These are phyloP conservation scores for Gymnoscopelus braueri DNA, from an alignment of 2,797 vertebrate genomes.

Conservation along the genomic window DNA sequence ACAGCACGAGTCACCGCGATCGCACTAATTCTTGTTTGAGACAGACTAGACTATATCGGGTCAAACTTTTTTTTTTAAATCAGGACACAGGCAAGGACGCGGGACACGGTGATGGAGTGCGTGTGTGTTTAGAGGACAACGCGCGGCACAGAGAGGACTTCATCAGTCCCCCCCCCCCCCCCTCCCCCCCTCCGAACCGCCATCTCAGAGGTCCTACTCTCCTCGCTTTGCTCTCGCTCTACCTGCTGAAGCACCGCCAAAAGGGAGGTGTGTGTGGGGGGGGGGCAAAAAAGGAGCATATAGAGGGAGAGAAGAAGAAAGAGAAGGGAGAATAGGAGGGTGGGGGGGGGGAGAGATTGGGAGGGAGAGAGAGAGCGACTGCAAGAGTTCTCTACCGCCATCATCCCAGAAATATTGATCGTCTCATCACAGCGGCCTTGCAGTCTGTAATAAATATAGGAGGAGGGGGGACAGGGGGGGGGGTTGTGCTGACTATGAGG, in stretches of 20 bases:
- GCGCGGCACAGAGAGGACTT: constrained; percentile 58
- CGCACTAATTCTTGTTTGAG: constrained; percentile 61
- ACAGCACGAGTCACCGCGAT: constrained; percentile 12
- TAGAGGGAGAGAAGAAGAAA: constrained; percentile 5
- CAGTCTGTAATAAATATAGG: constrained; percentile 80
- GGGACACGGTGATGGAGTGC: constrained; percentile 72
- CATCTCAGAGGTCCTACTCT: constrained; percentile 74
- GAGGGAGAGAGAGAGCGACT: constrained; percentile 43
- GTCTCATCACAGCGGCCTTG: constrained; percentile 79
- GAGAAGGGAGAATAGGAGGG: background rate
- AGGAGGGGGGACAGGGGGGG: constrained; percentile 1
- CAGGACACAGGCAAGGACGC: constrained; percentile 76
- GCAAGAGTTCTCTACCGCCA: constrained; percentile 68
- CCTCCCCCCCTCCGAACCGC: constrained; percentile 26
- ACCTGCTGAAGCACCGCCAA: constrained; percentile 78
- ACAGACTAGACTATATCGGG: constrained; percentile 72
- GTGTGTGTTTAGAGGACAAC: constrained; percentile 76
- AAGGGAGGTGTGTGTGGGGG: constrained; percentile 58
- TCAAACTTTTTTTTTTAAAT: constrained; percentile 76
- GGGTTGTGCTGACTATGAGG: constrained; percentile 60
- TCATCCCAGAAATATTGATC: constrained; percentile 82
- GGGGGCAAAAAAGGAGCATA: background rate
- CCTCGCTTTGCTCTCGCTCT: constrained; percentile 72
- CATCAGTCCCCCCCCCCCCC: constrained; percentile 70
- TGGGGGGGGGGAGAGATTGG: no score